A percentile compares a stretch with the other conserved stretches of the same genome.
phyloP scores from a whole-genome alignment of 2,888 invertebrate genomes.

The Acrocyrtus sp. region DNA sequence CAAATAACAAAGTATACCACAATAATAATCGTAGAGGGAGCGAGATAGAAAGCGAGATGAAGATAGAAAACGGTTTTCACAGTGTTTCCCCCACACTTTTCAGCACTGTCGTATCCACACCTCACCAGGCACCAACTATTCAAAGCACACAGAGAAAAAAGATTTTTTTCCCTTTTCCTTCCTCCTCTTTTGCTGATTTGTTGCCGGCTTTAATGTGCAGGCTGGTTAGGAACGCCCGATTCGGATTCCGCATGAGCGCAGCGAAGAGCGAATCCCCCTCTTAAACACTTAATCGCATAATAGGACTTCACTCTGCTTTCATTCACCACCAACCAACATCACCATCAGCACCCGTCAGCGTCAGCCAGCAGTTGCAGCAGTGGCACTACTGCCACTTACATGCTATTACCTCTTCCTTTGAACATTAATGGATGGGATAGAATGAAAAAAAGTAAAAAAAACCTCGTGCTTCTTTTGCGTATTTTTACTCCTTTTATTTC shows the following conservation, averaged over 20 bases:
- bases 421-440: constrained; percentile 6
- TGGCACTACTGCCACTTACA: constrained; percentile 4
- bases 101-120: not conserved
- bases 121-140: not conserved
- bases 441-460: too few relatives aligned
- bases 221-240: constrained; percentile 60
- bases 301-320: constrained; percentile 49
- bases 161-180: constrained; percentile 34
- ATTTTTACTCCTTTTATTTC: constrained; percentile 5
- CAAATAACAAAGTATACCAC: too few relatives aligned
- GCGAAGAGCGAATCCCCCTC: constrained; percentile 62
- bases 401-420: constrained; percentile 12
- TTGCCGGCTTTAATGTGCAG: constrained; percentile 61
- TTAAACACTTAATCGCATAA: constrained; percentile 62
- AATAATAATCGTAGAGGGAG: too few relatives aligned
- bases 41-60: too few relatives aligned
- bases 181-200: constrained; percentile 62
- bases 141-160: not conserved
- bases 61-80: too few relatives aligned
- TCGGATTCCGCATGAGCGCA: constrained; percentile 63
- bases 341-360: too few relatives aligned
- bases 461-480: constrained; percentile 32
- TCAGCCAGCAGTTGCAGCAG: constrained; percentile 13
- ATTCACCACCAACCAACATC: constrained; percentile 12
- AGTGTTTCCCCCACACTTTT: not conserved